These are phyloP conservation scores for Graphium colonna DNA, from an alignment of 2,888 invertebrate species.

Conservation along the genomic window DNA sequence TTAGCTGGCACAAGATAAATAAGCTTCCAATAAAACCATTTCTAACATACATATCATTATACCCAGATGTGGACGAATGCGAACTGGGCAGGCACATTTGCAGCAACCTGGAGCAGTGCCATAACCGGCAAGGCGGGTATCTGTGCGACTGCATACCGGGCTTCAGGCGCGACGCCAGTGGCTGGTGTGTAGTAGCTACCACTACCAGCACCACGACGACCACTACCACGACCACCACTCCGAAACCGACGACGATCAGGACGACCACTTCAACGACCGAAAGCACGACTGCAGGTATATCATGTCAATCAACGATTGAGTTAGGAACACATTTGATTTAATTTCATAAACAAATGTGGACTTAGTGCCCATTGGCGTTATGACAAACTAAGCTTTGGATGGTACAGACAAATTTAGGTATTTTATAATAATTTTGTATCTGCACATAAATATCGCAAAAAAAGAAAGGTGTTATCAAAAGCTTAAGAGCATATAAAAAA, in stretches of 20 bases:
- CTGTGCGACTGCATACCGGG: slow-evolving; percentile 89
- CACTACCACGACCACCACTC: slow-evolving; percentile 33
- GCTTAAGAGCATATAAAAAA: too few relatives aligned
- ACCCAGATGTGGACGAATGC: slow-evolving; percentile 89
- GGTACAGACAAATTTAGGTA: too few relatives aligned
- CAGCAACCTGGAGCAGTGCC: slow-evolving; percentile 79
- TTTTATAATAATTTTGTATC: too few relatives aligned
- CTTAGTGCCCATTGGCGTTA: too few relatives aligned
- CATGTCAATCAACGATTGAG: background rate
- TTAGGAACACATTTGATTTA: too few relatives aligned
- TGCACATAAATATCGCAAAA: too few relatives aligned
- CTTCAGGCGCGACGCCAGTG: slow-evolving; percentile 82
- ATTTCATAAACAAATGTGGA: too few relatives aligned
- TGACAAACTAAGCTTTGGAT: too few relatives aligned
- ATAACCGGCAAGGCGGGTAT: slow-evolving; percentile 91
- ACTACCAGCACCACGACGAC: slow-evolving; percentile 28
- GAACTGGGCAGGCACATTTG: slow-evolving; percentile 75
- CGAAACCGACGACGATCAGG: slow-evolving; percentile 32
- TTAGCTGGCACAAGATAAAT: too few relatives aligned
- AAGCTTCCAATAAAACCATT: background rate
- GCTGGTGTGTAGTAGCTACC: slow-evolving; percentile 45
- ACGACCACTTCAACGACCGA: slow-evolving; percentile 31
- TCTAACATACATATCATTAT: background rate
- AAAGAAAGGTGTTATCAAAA: too few relatives aligned
- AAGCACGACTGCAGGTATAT: slow-evolving; percentile 27